Evolutionary conservation across 2,113 vertebrate genomes (phyloP), one percentile per base, ranked within the genome.

Genomic region (Andinoacara biseriatus): DNA sequence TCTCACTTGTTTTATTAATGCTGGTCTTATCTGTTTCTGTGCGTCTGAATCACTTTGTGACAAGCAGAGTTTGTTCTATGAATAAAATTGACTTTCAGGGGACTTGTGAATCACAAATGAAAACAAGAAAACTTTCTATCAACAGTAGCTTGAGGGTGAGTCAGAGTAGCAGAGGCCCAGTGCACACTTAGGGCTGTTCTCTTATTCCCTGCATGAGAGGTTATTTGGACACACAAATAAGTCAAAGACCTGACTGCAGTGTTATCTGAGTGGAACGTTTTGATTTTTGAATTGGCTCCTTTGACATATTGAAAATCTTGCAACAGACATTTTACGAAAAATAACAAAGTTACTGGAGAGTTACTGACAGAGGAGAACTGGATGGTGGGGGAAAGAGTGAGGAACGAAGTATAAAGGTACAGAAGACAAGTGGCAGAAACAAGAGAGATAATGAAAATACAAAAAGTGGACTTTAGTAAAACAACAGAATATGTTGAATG

Each of bases 61-160:
- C 60, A 78, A 74, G 56, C 57, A n/a, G 54, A 54, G 43, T 54
- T 60, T 79, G 58, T 67, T 72, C 43, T 61, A 4, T 67, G 78
- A 82, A 84, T 78, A 72, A 26, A 72, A 72, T 33, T 72, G 67
- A 72, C 67, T 72, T 81, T 18, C 54, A 78, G 63, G 2, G 9
- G 62, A 69, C 43, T 49, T 20, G 35, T 57, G 58, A 63, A 40
- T 58, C 61, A n/a, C 33, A 57, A 74, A 78, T 43, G 20, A 63
- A 77, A 82, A 88, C 60, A 79, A 65, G 49, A 40, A 57, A 57
- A 72, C 46, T 29, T 35, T 52, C 40, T 13, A 65, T 56, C 31
- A 72, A 72, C 46, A 54, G 18, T 46, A 52, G 26, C 67, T 72
- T 54, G 26, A 72, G 67, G 67, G 46, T 72, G 46, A 54, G 46